Percentiles rank a stretch among this genome's conserved stretches.
phyloP scores from a whole-genome alignment of 2,888 invertebrate genomes.

The Mesopsocus fuscifrons region DNA sequence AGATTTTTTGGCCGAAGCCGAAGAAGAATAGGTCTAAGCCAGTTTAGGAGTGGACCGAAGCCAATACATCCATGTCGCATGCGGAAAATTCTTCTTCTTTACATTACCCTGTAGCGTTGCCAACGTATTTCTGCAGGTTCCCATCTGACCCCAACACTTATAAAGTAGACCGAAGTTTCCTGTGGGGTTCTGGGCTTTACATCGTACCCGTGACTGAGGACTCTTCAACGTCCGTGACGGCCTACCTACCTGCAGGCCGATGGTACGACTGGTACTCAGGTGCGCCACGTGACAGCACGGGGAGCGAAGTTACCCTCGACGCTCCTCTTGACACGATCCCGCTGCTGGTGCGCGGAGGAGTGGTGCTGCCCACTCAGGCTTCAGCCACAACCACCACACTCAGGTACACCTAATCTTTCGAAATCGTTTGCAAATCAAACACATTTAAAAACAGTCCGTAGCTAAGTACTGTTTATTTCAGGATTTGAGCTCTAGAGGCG shows the following conservation, averaged over 20 bases:
- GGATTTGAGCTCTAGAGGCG: no score
- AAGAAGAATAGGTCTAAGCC: no score
- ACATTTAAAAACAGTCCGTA: no score
- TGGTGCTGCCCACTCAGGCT: constrained; percentile 45
- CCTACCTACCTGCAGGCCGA: constrained; percentile 41
- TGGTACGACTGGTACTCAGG: constrained; percentile 46
- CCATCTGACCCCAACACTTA: constrained; percentile 39
- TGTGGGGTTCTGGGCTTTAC: constrained; percentile 56
- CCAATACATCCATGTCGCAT: no score
- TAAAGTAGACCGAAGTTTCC: constrained; percentile 51
- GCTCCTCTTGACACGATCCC: constrained; percentile 45
- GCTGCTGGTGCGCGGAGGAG: constrained; percentile 46
- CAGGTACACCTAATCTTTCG: no score
- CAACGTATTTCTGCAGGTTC: constrained; percentile 41
- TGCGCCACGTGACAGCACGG: constrained; percentile 26
- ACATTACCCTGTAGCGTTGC: no score
- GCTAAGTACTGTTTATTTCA: no score
- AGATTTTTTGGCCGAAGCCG: no score
- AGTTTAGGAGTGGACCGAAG: no score
- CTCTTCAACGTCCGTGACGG: constrained; percentile 28
- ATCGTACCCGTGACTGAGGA: constrained; percentile 49
- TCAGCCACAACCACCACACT: constrained; percentile 40
- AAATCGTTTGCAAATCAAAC: no score
- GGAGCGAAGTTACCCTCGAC: constrained; percentile 27
- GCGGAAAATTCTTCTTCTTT: no score